These are phyloP conservation scores for Clunio marinus DNA, from an alignment of 2,888 invertebrate genomes.

Conservation along the genomic window DNA sequence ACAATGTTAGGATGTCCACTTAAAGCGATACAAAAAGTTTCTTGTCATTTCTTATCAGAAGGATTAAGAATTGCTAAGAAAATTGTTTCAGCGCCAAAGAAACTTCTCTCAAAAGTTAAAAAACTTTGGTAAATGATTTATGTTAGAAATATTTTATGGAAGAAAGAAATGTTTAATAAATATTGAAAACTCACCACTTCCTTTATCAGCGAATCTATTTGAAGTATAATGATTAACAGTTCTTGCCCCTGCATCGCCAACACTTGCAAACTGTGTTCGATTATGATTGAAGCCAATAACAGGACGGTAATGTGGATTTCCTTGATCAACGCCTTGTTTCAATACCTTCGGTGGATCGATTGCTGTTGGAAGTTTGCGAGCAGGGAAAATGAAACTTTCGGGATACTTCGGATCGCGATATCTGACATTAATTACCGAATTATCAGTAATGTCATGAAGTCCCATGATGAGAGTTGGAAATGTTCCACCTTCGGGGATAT, in stretches of 20 bases:
- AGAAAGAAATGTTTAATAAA: conserved; percentile 2
- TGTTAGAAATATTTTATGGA: conserved; percentile 10
- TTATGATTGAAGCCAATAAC: conserved; percentile 58
- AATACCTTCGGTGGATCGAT: conserved; percentile 70
- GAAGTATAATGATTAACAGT: conserved; percentile 61
- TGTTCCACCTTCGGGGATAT: conserved; percentile 61
- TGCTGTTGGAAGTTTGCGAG: conserved; percentile 62
- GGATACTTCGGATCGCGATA: conserved; percentile 77
- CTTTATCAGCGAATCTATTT: conserved; percentile 39
- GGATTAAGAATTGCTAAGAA: conserved; percentile 42
- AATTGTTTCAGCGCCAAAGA: conserved; percentile 40
- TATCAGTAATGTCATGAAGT: conserved; percentile 58
- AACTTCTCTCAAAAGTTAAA: conserved; percentile 22
- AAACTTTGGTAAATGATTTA: neutral
- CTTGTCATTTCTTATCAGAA: conserved; percentile 41
- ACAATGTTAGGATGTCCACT: conserved; percentile 47
- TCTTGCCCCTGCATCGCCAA: conserved; percentile 69
- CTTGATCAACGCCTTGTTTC: conserved; percentile 71
- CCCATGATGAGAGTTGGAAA: conserved; percentile 69
- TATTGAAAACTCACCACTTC: conserved; percentile 35
- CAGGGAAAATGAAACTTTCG: conserved; percentile 71
- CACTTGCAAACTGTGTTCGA: conserved; percentile 51
- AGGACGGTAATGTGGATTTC: conserved; percentile 70
- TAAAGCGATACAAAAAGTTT: conserved; percentile 42
- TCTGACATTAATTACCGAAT: conserved; percentile 62